A percentile compares a stretch with the other conserved stretches of the same genome.
Evolutionary conservation across 2,113 vertebrate species (phyloP).

Genomic region (Urocitellus parryii): DNA sequence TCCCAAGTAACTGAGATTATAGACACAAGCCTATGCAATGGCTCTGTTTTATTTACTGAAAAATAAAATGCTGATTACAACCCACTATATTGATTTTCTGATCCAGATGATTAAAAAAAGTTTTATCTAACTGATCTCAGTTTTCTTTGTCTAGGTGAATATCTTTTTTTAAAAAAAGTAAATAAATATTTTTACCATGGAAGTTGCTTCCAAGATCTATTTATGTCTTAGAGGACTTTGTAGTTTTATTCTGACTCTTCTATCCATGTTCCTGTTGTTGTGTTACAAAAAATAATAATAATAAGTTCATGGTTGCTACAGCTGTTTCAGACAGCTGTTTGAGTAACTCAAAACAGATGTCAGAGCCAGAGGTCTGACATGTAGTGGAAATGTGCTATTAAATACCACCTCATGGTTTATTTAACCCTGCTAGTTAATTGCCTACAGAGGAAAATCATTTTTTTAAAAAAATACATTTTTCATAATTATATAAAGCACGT

Average conservation of each 20-base stretch:
- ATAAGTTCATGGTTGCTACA: constrained; percentile 83
- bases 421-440: constrained; percentile 85
- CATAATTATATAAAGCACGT: background rate
- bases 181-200: constrained; percentile 40
- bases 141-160: constrained; percentile 54
- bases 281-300: constrained; percentile 73
- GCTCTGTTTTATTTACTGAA: constrained; percentile 29
- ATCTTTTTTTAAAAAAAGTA: constrained; percentile 69
- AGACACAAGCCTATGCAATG: background rate
- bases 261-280: constrained; percentile 71
- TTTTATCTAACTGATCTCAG: background rate
- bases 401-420: constrained; percentile 87
- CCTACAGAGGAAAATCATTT: constrained; percentile 82
- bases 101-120: constrained; percentile 49
- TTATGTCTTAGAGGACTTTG: constrained; percentile 78
- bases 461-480: constrained; percentile 64
- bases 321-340: constrained; percentile 87
- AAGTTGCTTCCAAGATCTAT: constrained; percentile 79
- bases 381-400: constrained; percentile 86
- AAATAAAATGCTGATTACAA: constrained; percentile 44
- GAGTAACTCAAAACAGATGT: constrained; percentile 88
- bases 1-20: background rate
- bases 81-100: background rate
- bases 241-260: constrained; percentile 77
- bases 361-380: constrained; percentile 87